Evolutionary conservation across 2,888 invertebrate species (phyloP).

Genomic region (Criorhina ranunculi): DNA sequence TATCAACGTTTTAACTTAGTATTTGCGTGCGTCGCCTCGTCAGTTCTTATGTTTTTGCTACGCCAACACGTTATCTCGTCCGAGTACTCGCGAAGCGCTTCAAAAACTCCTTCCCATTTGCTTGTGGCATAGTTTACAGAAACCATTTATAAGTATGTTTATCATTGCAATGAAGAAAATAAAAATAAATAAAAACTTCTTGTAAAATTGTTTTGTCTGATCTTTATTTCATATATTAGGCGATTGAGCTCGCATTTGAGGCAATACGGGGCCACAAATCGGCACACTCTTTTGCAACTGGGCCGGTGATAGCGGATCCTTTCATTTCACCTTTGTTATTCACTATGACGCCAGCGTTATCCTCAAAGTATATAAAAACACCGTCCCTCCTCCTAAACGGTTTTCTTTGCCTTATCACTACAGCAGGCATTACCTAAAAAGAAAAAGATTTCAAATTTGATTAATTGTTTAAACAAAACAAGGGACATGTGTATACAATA

Average conservation of each 20-base stretch:
- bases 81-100: too few relatives aligned
- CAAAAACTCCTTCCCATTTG: too few relatives aligned
- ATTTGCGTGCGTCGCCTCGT: too few relatives aligned
- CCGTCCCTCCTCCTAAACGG: conserved; percentile 99
- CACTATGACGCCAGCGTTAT: conserved; percentile 99
- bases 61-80: too few relatives aligned
- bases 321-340: conserved; percentile 99
- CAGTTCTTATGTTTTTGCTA: too few relatives aligned
- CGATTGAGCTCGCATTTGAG: conserved; percentile 99
- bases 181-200: too few relatives aligned
- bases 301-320: conserved; percentile 99
- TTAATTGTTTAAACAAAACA: too few relatives aligned
- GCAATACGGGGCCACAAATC: conserved; percentile 99
- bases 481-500: too few relatives aligned
- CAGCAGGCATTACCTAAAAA: conserved; percentile 98
- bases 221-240: conserved; percentile 86
- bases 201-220: conserved; percentile 4
- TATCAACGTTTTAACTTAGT: too few relatives aligned
- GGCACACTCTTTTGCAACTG: conserved; percentile 99
- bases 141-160: too few relatives aligned
- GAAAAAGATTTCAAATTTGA: conserved; percentile 5
- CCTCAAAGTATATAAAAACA: conserved; percentile 99
- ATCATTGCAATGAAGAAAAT: too few relatives aligned
- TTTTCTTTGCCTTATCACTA: conserved; percentile 99
- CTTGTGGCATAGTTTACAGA: too few relatives aligned